Conservation (phyloP, 2,113 vertebrate genomes). For the Nannospalax galili region DNA sequence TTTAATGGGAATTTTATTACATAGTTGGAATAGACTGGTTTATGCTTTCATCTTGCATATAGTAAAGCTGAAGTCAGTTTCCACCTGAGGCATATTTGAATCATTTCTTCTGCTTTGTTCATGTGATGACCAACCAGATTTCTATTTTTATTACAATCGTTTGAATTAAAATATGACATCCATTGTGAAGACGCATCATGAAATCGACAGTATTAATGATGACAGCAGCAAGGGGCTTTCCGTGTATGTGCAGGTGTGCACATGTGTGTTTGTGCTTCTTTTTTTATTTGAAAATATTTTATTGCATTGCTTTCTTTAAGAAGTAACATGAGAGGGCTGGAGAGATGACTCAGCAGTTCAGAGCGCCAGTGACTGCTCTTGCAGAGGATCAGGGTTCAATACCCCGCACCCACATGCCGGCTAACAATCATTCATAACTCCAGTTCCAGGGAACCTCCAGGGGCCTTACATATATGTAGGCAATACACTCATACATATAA, state of each 20-base stretch:
- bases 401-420: too few relatives aligned
- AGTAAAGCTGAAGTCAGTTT: neutral
- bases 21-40: neutral
- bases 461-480: too few relatives aligned
- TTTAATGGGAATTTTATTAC: slow-evolving; percentile 15
- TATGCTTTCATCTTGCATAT: neutral
- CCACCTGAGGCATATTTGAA: neutral
- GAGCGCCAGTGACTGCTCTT: too few relatives aligned
- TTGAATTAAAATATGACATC: neutral
- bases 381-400: too few relatives aligned
- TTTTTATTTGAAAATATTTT: too few relatives aligned
- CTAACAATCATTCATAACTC: too few relatives aligned
- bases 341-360: too few relatives aligned
- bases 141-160: neutral
- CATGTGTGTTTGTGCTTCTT: neutral
- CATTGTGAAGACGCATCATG: neutral
- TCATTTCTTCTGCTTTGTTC: neutral
- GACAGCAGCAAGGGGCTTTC: neutral
- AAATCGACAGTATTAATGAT: neutral
- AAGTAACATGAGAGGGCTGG: too few relatives aligned
- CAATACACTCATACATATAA: too few relatives aligned
- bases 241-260: neutral
- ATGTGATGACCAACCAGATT: too few relatives aligned
- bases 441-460: too few relatives aligned
- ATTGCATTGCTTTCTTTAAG: too few relatives aligned